Evolutionary conservation across 2,113 vertebrate species (phyloP), one percentile per base, ranked within the genome.

Genomic region (Tachycineta bicolor): DNA sequence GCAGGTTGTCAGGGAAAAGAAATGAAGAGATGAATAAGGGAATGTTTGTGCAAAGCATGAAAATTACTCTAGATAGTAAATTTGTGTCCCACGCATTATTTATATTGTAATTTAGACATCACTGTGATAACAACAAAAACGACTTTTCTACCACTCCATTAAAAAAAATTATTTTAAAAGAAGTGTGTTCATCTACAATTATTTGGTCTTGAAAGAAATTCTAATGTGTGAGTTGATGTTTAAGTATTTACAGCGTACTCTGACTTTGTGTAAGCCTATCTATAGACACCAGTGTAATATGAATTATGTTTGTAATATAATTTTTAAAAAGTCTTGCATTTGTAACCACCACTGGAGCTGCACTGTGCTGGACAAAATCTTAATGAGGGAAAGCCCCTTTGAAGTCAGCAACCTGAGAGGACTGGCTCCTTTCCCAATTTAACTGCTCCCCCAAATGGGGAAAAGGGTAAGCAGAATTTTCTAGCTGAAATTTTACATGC

Each of bases 1-100:
- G 70, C 84, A 96, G 74, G 46, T 82, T 96, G 58, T 50, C 70
- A 80, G 34, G 67, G 78, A 20, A 58, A 78, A 94, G 43, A 94
- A 85, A 71, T 25, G 9, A 73, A 69, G 17, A 74, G 49, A 56
- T 87, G 41, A 94, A 60, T 76, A 62, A 75, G 41, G 65, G 14
- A 46, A 73, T 44, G 4, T 37, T 96, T 95, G 41, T 11, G 3
- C 29, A 94, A 62, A 89, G 53, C 41, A 79, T 78, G 41, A 53
- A 85, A 85, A 87, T 90, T 58, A 43, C 23, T 82, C 58, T 69
- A 75, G 49, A 28, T 43, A 53, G 37, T 87, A 73, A 64, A 87
- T 79, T 91, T 83, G 83, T 64, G 17, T 58, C 22, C 4, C 24
- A 37, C 37, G 9, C 3, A 7, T 16, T 67, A 2, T 68, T 73